These are phyloP conservation scores for Chelidonichthys spinosus DNA, from an alignment of 2,797 vertebrate genomes.

Conservation along the genomic window DNA sequence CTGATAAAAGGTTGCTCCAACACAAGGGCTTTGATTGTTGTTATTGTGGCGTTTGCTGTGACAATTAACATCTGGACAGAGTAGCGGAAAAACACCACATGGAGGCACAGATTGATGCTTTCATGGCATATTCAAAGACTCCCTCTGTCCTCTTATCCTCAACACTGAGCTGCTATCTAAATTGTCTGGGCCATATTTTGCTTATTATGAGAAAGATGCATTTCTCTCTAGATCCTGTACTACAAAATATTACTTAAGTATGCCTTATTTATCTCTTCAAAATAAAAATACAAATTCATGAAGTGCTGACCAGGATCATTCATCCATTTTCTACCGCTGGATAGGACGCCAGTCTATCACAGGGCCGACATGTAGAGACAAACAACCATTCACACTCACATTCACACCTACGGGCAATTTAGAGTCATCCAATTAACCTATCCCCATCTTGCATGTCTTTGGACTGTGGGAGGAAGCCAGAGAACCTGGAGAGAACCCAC, in stretches of 20 bases:
- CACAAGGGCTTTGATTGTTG: constrained; percentile 52
- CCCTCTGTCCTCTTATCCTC: constrained; percentile 17
- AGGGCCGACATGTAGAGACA: too few species aligned
- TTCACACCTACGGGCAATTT: too few species aligned
- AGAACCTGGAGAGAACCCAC: too few species aligned
- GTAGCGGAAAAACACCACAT: constrained; percentile 21
- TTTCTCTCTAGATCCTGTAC: not conserved
- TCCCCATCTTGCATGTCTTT: too few species aligned
- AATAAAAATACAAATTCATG: not conserved
- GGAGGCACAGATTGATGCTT: constrained; percentile 50
- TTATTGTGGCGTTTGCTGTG: constrained; percentile 44
- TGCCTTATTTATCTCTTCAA: not conserved
- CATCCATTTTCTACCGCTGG: too few species aligned
- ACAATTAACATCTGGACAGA: constrained; percentile 62
- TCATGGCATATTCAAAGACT: constrained; percentile 58
- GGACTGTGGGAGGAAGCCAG: too few species aligned
- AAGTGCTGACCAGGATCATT: not conserved
- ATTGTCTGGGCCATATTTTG: constrained; percentile 3
- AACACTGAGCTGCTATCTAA: constrained; percentile 31
- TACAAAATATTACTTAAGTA: not conserved
- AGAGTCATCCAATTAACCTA: too few species aligned
- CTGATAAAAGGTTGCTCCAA: constrained; percentile 33
- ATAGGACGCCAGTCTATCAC: too few species aligned
- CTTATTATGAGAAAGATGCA: constrained; percentile 17
- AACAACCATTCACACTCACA: too few species aligned